Base-by-base conservation (phyloP, 1,140 invertebrate species). In the Pseudomyrmex cubaensis region DNA sequence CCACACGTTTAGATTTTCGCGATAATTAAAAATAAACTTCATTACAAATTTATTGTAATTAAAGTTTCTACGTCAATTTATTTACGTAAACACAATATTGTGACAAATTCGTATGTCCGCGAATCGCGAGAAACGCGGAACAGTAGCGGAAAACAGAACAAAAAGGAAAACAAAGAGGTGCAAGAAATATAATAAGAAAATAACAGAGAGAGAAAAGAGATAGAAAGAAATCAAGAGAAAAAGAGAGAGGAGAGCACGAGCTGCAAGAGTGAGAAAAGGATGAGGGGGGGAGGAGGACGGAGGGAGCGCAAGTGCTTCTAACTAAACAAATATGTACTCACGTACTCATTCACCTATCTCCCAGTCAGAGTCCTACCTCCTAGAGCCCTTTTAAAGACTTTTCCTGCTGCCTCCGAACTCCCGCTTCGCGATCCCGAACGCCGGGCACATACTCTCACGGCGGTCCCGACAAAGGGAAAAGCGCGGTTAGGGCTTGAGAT, bases 291-390 rank as follows among this genome's bases (percentile, higher is more conserved):
- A 78, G 76, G 72, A 48, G 54, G 57, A 50, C 2, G 15, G 76
- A 57, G 80, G 91, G 87, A 80, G 74, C 87, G 89, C 84, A 90
- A 94, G 92, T 92, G 93, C 93, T 94, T 94, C 93, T 93, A 93
- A 89, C 92, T 93, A 93, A 93, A 93, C 92, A 94, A 94, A 94
- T 94, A 94, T 94, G 93, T 94, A 92, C 93, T 93, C 93, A 93
- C 93, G 92, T 92, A 93, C 93, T 94, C 93, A 93, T 93, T 93
- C 93, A 91, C 92, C 91, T 93, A 94, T 94, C 93, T 93, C 88
- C 76, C 91, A 89, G 90, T 90, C 90, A 87, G 35, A 35, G 89
- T 88, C 76, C 88, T 86, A 89, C 86, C 90, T 46, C 48, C 90
- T 90, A 89, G 90, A 89, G 90, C 91, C 92, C 92, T 93, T 94